Percentiles rank a stretch among this genome's conserved stretches.
Conservation (phyloP, 1,140 invertebrate genomes). For the Cecropterus lyciades region DNA sequence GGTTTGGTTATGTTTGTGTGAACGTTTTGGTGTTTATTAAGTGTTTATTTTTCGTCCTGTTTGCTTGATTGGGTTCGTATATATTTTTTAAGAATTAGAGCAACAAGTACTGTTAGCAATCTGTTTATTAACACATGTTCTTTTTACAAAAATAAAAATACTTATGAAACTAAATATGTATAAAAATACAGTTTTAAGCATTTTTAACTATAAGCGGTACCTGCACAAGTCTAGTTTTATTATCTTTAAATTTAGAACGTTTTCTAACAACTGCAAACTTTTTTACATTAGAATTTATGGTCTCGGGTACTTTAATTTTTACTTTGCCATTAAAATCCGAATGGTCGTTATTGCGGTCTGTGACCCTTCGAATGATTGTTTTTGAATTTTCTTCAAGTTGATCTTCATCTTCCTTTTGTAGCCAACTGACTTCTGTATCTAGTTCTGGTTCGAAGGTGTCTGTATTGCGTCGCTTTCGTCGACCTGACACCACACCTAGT, state of each 20-base stretch:
- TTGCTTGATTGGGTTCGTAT: conserved; percentile 5
- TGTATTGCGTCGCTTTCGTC: conserved; percentile 67
- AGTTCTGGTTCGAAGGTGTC: conserved; percentile 50
- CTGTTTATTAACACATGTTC: neutral
- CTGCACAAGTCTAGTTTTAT: conserved; percentile 51
- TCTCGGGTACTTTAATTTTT: conserved; percentile 22
- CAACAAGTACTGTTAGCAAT: neutral
- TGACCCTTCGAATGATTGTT: neutral
- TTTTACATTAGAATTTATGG: conserved; percentile 26
- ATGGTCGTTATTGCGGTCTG: neutral
- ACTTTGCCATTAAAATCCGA: conserved; percentile 12
- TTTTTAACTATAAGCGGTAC: conserved; percentile 53
- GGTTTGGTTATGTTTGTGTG: conserved; percentile 40
- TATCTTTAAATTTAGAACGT: conserved; percentile 10
- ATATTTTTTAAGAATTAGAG: neutral
- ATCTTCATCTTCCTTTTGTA: conserved; percentile 19
- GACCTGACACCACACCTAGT: conserved; percentile 88
- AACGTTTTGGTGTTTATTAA: conserved; percentile 36
- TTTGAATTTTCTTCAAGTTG: neutral
- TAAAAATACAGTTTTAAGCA: neutral
- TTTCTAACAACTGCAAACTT: neutral
- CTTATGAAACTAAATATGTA: no score
- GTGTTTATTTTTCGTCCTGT: conserved; percentile 13
- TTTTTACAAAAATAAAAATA: conserved; percentile 2
- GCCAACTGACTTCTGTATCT: conserved; percentile 5